A percentile compares a stretch with the other conserved stretches of the same genome.
Conservation (phyloP, 2,888 invertebrate genomes). For the Stenolophus ochropezus region DNA sequence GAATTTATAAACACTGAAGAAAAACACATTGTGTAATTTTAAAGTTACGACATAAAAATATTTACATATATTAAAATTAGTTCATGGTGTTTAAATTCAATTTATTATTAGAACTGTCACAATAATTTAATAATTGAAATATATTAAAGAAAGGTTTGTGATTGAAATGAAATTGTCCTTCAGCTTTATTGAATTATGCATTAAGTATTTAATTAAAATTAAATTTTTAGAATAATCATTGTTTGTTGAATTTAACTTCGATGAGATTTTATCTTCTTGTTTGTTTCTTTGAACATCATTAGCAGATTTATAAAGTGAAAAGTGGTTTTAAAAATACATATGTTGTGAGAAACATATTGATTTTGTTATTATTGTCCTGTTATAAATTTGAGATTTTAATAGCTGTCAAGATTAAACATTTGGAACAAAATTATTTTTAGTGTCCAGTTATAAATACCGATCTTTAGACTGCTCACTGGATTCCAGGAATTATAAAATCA, state of each 20-base stretch:
- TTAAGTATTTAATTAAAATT: slow-evolving; percentile 17
- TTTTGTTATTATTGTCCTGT: slow-evolving; percentile 6
- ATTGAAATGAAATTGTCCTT: slow-evolving; percentile 21
- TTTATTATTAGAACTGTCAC: neutral
- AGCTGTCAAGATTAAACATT: slow-evolving; percentile 20
- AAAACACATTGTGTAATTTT: neutral
- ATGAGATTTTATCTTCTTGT: neutral
- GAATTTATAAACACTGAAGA: neutral
- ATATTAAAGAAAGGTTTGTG: neutral
- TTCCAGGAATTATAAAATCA: slow-evolving; percentile 37
- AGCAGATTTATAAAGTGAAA: slow-evolving; percentile 17
- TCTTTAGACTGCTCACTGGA: slow-evolving; percentile 9
- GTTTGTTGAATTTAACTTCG: slow-evolving; percentile 5
- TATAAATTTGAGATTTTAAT: slow-evolving; percentile 27
- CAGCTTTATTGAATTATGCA: slow-evolving; percentile 23
- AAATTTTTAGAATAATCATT: slow-evolving; percentile 16
- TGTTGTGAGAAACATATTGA: slow-evolving; percentile 18
- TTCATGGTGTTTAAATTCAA: too few relatives aligned
- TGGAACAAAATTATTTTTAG: slow-evolving; percentile 32
- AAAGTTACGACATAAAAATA: neutral
- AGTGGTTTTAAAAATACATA: slow-evolving; percentile 24
- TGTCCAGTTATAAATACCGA: slow-evolving; percentile 21
- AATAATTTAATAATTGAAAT: neutral
- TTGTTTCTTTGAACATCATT: neutral
- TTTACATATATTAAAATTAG: neutral